These are phyloP conservation scores for Papilio demoleus DNA, from an alignment of 2,888 invertebrate genomes.

Conservation along the genomic window DNA sequence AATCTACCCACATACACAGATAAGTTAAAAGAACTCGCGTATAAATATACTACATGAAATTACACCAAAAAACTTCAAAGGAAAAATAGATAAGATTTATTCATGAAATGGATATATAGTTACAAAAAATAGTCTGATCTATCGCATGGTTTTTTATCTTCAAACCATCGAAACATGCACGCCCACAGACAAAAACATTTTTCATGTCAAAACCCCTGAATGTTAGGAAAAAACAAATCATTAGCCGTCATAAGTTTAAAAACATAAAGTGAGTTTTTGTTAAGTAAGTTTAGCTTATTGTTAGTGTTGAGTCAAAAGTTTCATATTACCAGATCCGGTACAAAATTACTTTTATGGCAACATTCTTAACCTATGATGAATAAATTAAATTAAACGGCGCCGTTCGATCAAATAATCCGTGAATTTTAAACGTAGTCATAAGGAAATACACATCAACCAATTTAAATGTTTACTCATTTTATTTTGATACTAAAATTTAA, in stretches of 20 bases:
- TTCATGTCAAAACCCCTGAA: not conserved
- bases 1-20: no score
- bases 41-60: no score
- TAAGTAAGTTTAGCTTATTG: conserved; percentile 48
- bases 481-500: not conserved
- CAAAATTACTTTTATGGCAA: conserved; percentile 51
- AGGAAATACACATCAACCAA: conserved; percentile 20
- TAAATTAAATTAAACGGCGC: conserved; percentile 32
- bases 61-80: no score
- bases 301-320: conserved; percentile 62
- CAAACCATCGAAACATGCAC: not conserved
- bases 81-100: conserved; percentile 17
- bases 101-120: not conserved
- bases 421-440: conserved; percentile 21
- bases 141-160: conserved; percentile 7
- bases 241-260: conserved; percentile 22
- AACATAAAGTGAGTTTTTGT: conserved; percentile 51
- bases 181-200: conserved; percentile 23
- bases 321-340: conserved; percentile 59
- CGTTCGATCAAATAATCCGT: conserved; percentile 18
- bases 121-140: conserved; percentile 7
- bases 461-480: conserved; percentile 13
- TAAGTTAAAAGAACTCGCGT: no score
- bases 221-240: conserved; percentile 21
- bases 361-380: conserved; percentile 50